Evolutionary conservation across 2,113 vertebrate species (phyloP).

Genomic region (Leuciscus idus): DNA sequence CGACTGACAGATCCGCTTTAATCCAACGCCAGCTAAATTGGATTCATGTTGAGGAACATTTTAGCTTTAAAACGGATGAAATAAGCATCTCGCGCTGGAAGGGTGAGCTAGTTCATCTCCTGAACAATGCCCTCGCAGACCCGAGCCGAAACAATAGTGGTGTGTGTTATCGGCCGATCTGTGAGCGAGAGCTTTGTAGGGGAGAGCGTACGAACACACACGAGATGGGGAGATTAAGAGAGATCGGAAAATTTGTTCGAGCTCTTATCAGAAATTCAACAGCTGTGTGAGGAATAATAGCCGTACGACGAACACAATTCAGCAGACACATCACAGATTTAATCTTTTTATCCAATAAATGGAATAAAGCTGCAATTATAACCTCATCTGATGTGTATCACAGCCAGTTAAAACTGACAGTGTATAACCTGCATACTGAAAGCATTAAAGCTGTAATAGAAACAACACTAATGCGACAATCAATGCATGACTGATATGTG

Average conservation of each 20-base stretch:
- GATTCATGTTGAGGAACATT: constrained; percentile 77
- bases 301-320: constrained; percentile 59
- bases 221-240: constrained; percentile 73
- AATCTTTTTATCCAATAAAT: constrained; percentile 69
- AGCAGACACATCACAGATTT: constrained; percentile 61
- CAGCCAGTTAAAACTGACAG: constrained; percentile 42
- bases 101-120: constrained; percentile 70
- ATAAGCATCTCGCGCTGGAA: constrained; percentile 70
- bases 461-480: background rate
- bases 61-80: constrained; percentile 76
- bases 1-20: constrained; percentile 77
- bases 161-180: constrained; percentile 72
- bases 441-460: constrained; percentile 34
- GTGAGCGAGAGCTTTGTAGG: constrained; percentile 49
- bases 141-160: constrained; percentile 72
- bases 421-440: constrained; percentile 44
- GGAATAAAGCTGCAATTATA: constrained; percentile 64
- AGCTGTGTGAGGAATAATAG: constrained; percentile 68
- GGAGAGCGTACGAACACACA: constrained; percentile 51
- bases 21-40: constrained; percentile 78
- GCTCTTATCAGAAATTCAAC: constrained; percentile 75
- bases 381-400: constrained; percentile 57
- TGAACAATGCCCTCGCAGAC: constrained; percentile 70
- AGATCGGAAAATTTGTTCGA: constrained; percentile 72
- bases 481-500: background rate